A percentile compares a stretch with the other conserved stretches of the same genome.
Evolutionary conservation across 2,113 vertebrate genomes (phyloP).

Genomic region (Lucifuga dentata): DNA sequence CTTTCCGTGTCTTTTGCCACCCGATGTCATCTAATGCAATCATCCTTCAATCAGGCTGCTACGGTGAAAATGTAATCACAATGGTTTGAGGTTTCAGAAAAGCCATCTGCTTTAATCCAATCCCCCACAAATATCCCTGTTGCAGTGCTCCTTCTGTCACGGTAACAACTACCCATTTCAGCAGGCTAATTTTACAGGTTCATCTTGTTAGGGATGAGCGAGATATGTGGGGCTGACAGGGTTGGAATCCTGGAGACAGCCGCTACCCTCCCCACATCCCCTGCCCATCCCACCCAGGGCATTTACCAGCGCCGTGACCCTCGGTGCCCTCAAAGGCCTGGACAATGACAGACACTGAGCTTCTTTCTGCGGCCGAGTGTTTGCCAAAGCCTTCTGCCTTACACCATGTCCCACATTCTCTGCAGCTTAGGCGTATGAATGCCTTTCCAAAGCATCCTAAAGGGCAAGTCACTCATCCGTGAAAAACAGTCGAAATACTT

Average conservation of each 20-base stretch:
- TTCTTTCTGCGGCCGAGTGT: conserved; percentile 28
- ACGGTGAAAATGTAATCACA: conserved; percentile 72
- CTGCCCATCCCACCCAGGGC: conserved; percentile 51
- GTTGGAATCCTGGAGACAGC: conserved; percentile 59
- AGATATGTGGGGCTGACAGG: conserved; percentile 43
- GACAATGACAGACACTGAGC: conserved; percentile 55
- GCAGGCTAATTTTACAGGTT: conserved; percentile 69
- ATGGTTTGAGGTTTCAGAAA: conserved; percentile 70
- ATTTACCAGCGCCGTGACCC: conserved; percentile 61
- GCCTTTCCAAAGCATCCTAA: conserved; percentile 65
- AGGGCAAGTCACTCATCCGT: conserved; percentile 75
- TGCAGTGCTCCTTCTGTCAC: conserved; percentile 52
- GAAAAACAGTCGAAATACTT: conserved; percentile 78
- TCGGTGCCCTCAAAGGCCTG: conserved; percentile 27
- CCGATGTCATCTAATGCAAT: conserved; percentile 68
- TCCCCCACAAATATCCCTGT: conserved; percentile 67
- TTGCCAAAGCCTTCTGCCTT: conserved; percentile 42
- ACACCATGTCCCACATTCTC: conserved; percentile 54
- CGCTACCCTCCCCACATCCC: conserved; percentile 45
- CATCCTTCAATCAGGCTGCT: conserved; percentile 71
- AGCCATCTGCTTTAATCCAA: conserved; percentile 77
- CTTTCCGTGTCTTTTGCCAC: conserved; percentile 43
- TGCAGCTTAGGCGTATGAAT: conserved; percentile 50
- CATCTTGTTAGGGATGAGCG: conserved; percentile 60
- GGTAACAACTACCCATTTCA: conserved; percentile 50